Evolutionary conservation across 2,113 vertebrate species (phyloP), one percentile per base, ranked within the genome.

Genomic region (Ammodytes marinus): DNA sequence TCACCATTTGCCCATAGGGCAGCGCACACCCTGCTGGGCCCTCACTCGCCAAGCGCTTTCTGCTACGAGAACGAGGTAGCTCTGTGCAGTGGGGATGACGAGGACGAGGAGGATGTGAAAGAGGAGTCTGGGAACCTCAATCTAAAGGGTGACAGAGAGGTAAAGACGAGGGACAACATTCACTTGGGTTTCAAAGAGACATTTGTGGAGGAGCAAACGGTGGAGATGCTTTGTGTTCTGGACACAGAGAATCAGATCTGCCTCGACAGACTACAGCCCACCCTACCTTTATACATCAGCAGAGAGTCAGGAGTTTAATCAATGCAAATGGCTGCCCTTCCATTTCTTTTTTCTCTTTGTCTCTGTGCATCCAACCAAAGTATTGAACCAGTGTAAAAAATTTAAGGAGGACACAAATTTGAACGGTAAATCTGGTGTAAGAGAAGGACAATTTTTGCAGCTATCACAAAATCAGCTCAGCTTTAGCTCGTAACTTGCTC

Each of bases 61-160:
- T 99, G 97, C 94, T 99, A 98, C 0, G 98, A 99, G 92, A 98
- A 98, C 0, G 98, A 99, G 94, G 95, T 98, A 77, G 97, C 97
- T 45, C 94, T 98, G 90, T 95, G 96, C 92, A 97, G 96, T 67
- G 96, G 96, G 89, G 96, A 97, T 0, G 96, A 97, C 68, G 96
- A 96, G 2, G 96, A 97, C 54, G 96, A 97, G 17, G 88, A 74
- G 35, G 66, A 85, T 17, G 75, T 55, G 19, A 89, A 92, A 45
- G 70, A 83, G 35, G 82, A 91, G 58, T 46, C 64, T 0, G 93
- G 94, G 6, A 71, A 35, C 15, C 79, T 87, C 39, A 86, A 74
- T 3, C 4, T 83, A 9, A 86, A 86, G 74, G 42, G 75, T 43
- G 87, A 91, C 52, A 63, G 82, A 40, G 86, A 86, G 39, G 60